These are phyloP conservation scores for Campopleginae sp. DNA, from an alignment of 2,888 invertebrate genomes.

Conservation along the genomic window DNA sequence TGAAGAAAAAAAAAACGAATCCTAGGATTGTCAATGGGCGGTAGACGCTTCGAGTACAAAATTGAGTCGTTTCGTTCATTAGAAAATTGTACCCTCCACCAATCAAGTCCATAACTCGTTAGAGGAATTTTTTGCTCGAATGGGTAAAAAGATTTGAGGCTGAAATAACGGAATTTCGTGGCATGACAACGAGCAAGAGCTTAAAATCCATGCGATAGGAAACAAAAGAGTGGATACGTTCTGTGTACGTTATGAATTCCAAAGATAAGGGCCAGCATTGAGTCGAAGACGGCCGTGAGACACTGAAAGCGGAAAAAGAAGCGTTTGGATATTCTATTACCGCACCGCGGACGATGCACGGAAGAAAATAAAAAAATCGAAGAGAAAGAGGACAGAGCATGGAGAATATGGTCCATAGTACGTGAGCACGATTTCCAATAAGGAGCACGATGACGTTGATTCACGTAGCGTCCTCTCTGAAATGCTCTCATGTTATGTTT, in stretches of 20 bases:
- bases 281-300: conserved; percentile 14
- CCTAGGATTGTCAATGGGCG: too few species aligned
- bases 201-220: neutral
- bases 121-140: too few species aligned
- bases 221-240: conserved; percentile 7
- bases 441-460: conserved; percentile 49
- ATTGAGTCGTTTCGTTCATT: too few species aligned
- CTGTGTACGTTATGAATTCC: conserved; percentile 3
- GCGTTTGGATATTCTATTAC: conserved; percentile 50
- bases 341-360: conserved; percentile 21
- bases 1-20: too few species aligned
- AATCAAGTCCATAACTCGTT: too few species aligned
- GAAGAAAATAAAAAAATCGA: neutral
- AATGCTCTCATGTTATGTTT: conserved; percentile 13
- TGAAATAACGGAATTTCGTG: neutral
- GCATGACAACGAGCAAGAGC: neutral
- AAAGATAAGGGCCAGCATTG: conserved; percentile 27
- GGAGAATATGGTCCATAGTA: conserved; percentile 38
- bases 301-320: conserved; percentile 40
- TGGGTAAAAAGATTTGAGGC: neutral
- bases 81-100: too few species aligned
- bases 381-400: neutral
- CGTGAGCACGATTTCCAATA: conserved; percentile 45
- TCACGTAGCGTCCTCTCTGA: conserved; percentile 31
- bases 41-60: too few species aligned